Evolutionary conservation across 2,113 vertebrate genomes (phyloP).

Genomic region (Ceyx margarethae): DNA sequence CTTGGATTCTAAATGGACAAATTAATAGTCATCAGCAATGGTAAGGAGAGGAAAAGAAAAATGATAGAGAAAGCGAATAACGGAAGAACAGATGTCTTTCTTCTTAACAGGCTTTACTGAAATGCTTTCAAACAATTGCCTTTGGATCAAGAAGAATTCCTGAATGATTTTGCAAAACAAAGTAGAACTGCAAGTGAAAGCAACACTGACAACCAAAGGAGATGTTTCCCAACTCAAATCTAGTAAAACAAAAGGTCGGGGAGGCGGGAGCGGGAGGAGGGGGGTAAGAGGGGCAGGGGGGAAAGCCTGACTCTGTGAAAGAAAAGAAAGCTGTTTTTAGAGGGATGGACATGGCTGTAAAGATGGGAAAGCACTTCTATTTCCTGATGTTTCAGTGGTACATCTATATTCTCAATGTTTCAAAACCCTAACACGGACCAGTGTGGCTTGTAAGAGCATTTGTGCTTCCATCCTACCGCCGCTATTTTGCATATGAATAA

Average conservation of each 20-base stretch:
- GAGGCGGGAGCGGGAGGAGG: neutral
- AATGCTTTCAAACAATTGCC: slow-evolving; percentile 10
- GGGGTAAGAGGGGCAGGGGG: too few species aligned
- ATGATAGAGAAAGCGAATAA: neutral
- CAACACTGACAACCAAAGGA: neutral
- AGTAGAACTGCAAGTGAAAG: slow-evolving; percentile 42
- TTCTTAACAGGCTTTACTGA: neutral
- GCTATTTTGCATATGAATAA: slow-evolving; percentile 42
- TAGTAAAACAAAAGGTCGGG: neutral
- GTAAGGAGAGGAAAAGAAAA: neutral
- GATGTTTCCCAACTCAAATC: neutral
- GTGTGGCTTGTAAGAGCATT: slow-evolving; percentile 26
- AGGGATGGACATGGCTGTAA: neutral
- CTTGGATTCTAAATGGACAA: neutral
- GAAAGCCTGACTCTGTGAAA: neutral
- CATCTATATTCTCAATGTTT: neutral
- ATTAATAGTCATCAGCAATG: neutral
- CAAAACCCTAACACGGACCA: neutral
- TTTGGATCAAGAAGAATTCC: slow-evolving; percentile 6
- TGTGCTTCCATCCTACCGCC: slow-evolving; percentile 8
- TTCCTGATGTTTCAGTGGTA: neutral
- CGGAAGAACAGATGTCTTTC: neutral
- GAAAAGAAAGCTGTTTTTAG: neutral
- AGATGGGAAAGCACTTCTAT: slow-evolving; percentile 14
- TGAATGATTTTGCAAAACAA: slow-evolving; percentile 27